Conservation (phyloP, 1,140 invertebrate species). For the Apis cerana region DNA sequence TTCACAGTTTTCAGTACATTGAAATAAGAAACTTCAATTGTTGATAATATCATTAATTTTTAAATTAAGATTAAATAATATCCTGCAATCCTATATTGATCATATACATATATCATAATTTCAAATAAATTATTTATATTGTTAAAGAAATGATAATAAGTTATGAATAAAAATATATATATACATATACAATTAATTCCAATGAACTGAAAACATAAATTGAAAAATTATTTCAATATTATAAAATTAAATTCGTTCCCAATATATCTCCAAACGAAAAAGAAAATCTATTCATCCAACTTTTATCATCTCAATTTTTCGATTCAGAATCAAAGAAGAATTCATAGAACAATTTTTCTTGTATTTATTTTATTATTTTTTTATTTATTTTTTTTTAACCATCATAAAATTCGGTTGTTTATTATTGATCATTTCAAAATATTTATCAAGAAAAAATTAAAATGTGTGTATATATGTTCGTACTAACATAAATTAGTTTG, state of each 20-base stretch:
- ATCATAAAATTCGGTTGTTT: neutral
- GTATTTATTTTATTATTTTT: neutral
- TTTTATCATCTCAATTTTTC: neutral
- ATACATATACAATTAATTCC: neutral
- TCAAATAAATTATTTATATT: neutral
- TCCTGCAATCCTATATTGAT: neutral
- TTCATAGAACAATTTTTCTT: neutral
- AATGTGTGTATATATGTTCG: constrained; percentile 8
- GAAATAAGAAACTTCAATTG: neutral
- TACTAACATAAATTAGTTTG: neutral
- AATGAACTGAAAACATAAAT: neutral
- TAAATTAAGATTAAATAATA: neutral
- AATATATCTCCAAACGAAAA: neutral
- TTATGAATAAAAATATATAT: neutral
- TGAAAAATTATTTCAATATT: no score
- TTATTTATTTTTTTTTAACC: neutral
- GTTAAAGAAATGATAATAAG: neutral
- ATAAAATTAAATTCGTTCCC: no score
- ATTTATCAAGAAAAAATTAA: neutral
- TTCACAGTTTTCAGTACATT: constrained; percentile 3
- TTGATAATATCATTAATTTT: neutral
- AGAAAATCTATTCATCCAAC: neutral
- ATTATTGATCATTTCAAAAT: neutral
- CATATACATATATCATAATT: neutral
- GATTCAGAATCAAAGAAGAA: neutral